Evolutionary conservation across 2,888 invertebrate species (phyloP).

Genomic region (Vannuccia rotundouncinata): DNA sequence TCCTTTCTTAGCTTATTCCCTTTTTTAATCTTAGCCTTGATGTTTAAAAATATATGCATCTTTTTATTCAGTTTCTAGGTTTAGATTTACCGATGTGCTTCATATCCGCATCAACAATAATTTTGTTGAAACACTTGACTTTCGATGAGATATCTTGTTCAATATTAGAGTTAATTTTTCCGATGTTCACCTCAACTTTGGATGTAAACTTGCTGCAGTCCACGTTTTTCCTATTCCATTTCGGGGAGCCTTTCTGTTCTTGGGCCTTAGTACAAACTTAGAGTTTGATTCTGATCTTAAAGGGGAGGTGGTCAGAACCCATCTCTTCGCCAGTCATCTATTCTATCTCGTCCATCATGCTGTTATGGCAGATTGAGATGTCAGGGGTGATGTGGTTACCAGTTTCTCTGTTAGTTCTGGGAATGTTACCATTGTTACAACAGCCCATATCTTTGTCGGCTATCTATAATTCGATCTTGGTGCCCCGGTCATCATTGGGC

Average conservation of each 20-base stretch:
- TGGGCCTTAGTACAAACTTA: neutral
- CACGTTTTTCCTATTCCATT: neutral
- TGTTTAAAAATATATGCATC: neutral
- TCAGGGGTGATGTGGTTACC: neutral
- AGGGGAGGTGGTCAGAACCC: neutral
- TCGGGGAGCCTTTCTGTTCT: neutral
- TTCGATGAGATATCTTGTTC: neutral
- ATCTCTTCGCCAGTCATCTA: neutral
- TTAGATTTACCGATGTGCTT: neutral
- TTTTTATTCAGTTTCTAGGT: neutral
- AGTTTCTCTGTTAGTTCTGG: neutral
- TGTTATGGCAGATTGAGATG: conserved; percentile 3
- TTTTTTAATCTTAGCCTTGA: neutral
- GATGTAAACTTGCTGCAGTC: neutral
- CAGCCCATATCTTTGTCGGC: neutral
- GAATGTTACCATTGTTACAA: neutral
- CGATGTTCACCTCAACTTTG: neutral
- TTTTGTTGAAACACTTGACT: neutral
- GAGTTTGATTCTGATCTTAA: neutral
- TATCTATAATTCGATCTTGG: neutral
- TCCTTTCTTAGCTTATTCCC: neutral
- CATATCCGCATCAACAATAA: neutral
- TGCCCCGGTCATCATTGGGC: neutral
- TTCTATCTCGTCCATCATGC: neutral
- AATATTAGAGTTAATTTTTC: neutral